A percentile compares a stretch with the other conserved stretches of the same genome.
Conservation (phyloP, 2,797 vertebrate genomes). For the Peromyscus eremicus region DNA sequence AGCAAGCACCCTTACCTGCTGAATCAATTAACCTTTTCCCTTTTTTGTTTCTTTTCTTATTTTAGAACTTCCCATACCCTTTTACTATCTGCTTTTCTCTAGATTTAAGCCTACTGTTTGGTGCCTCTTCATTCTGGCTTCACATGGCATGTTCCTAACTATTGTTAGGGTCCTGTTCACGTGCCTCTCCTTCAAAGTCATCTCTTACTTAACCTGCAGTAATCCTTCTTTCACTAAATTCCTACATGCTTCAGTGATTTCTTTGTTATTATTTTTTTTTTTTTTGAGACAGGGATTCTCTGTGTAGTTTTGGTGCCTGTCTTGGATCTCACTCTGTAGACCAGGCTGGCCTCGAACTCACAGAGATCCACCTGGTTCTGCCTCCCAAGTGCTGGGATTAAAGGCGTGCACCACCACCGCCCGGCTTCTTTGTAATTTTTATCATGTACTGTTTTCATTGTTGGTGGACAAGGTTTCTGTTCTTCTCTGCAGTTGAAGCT, state of each 20-base stretch:
- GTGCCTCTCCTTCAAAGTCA: neutral
- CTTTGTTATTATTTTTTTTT: neutral
- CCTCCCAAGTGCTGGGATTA: too few species aligned
- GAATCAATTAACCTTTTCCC: neutral
- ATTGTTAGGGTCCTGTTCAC: neutral
- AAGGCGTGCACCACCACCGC: too few species aligned
- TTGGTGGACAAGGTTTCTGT: neutral
- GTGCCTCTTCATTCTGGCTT: neutral
- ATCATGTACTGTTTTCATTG: neutral
- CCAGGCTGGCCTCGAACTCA: too few species aligned
- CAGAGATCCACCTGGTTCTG: too few species aligned
- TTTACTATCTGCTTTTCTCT: neutral
- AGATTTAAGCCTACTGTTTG: neutral
- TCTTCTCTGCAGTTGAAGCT: neutral
- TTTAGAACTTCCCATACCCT: neutral
- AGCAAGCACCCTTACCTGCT: neutral
- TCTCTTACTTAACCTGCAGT: neutral
- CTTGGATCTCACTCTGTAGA: too few species aligned
- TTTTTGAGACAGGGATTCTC: too few species aligned
- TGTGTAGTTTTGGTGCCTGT: too few species aligned
- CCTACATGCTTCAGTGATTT: slow-evolving; percentile 14
- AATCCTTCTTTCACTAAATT: slow-evolving; percentile 11
- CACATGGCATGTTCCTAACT: neutral
- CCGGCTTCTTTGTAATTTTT: too few species aligned
- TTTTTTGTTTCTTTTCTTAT: neutral